Conservation (phyloP, 2,888 invertebrate genomes). For the Cyaniris semiargus region DNA sequence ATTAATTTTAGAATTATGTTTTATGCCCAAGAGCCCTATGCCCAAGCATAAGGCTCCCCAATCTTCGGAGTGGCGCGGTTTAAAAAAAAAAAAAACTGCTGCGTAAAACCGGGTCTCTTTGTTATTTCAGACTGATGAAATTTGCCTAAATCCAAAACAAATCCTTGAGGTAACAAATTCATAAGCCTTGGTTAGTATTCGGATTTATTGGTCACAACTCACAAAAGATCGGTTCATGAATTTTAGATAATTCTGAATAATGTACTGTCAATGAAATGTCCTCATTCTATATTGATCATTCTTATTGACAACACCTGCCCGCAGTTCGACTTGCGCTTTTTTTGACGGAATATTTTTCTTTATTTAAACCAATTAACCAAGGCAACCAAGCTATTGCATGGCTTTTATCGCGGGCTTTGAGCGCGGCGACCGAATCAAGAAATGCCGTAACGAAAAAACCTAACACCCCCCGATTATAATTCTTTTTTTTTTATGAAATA, state of each 20-base stretch:
- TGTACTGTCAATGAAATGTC: constrained; percentile 28
- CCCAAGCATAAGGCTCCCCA: no score
- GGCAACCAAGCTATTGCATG: no score
- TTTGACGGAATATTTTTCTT: background rate
- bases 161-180: constrained; percentile 34
- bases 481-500: no score
- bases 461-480: no score
- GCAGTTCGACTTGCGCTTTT: background rate
- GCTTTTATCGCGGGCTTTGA: no score
- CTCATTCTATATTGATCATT: constrained; percentile 20
- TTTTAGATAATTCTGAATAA: constrained; percentile 29
- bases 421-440: no score
- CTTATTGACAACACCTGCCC: background rate
- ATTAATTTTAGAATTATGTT: no score
- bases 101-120: background rate
- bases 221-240: constrained; percentile 29
- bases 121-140: background rate
- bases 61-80: no score
- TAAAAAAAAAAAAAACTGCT: no score
- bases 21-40: no score
- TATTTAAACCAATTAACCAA: no score
- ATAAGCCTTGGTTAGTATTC: constrained; percentile 34
- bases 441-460: no score
- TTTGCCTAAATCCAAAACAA: constrained; percentile 9
- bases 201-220: constrained; percentile 22